Base-by-base conservation (phyloP, 2,888 invertebrate species). In the Idaea straminata region DNA sequence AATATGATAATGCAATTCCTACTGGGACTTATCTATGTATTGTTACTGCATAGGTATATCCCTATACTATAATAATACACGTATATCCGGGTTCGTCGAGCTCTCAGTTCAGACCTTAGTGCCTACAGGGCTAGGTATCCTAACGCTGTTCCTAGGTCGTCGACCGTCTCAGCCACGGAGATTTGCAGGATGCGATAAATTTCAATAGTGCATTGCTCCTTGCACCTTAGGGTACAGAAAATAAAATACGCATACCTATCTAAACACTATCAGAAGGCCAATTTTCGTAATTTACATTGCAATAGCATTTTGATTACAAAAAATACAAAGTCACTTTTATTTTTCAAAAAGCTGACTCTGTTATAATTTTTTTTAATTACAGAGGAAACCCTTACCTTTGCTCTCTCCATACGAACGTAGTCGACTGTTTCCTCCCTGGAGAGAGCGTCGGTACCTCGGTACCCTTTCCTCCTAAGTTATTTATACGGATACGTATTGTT, bases 131-230 rank as follows among this genome's bases (percentile, higher is more conserved):
- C 84, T 87, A 87, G 82, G 84, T 87, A 84, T 82, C 88, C 87
- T 84, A 86, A 86, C 88, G 84, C 80, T 80, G 86, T 84, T 85
- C 89, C 85, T 79, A 83, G 89, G 89, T 88, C 89, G 79, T 77
- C 82, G 89, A 87, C 84, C 90, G 85, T 76, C 79, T n/a, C 79
- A 82, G 85, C 79, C 84, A 82, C 82, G 81, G 81, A 84, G 85
- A 88, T 90, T 88, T 83, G 86, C 89, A 86, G 91, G 91, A 88
- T 88, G 88, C 90, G 85, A 89, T 92, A 91, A 91, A 90, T 90
- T 92, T 91, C 89, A 91, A 90, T 89, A 87, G 88, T 87, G 84
- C 89, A 90, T 88, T 88, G 77, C 78, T 82, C 77, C 71, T 77
- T 70, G 73, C 73, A 75, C 74, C 77, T 83, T 79, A 80, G 79